Evolutionary conservation across 2,113 vertebrate genomes (phyloP), one percentile per base, ranked within the genome.

Genomic region (Etia nguti): DNA sequence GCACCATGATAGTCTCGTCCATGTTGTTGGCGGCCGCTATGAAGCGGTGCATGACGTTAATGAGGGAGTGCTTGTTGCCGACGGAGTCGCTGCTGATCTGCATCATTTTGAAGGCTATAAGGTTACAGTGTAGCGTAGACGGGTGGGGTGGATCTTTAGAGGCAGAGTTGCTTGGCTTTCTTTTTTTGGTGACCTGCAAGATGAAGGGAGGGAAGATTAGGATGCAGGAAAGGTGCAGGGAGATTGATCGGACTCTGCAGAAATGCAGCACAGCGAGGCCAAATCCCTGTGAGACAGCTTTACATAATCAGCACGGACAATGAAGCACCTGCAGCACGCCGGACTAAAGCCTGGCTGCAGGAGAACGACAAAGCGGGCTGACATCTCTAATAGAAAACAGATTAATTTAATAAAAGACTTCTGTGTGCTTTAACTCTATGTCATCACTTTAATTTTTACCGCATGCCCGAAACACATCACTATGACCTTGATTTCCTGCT

Each of bases 1-100:
- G 96, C 89, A 97, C 96, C 97, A 97, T 97, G 93, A 97, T 96
- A 84, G 97, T 97, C 89, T 97, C 96, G 26, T 97, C 95, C 97
- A 97, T 97, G 95, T 97, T 97, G 95, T 96, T 97, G 84, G 96
- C 93, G 0, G 97, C 97, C 1, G 96, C 97, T 2, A 97, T 96
- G 92, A 97, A 97, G 90, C 96, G 96, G 93, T 96, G 95, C 97
- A 97, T 97, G 92, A 97, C 94, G 70, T 97, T 97, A 84, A 97
- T 86, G 90, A 97, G 94, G 4, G 97, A 97, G 92, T 97, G 96
- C 95, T 96, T 97, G 88, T 96, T 96, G 93, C 90, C 90, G 86
- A 92, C 93, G 0, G 91, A 77, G 88, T 97, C 96, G 54, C 82
- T 91, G 93, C 52, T 94, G 82, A 96, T 91, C 73, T 97, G 96